Conservation (phyloP, 2,888 invertebrate genomes). For the Siphonodentalium dalli region DNA sequence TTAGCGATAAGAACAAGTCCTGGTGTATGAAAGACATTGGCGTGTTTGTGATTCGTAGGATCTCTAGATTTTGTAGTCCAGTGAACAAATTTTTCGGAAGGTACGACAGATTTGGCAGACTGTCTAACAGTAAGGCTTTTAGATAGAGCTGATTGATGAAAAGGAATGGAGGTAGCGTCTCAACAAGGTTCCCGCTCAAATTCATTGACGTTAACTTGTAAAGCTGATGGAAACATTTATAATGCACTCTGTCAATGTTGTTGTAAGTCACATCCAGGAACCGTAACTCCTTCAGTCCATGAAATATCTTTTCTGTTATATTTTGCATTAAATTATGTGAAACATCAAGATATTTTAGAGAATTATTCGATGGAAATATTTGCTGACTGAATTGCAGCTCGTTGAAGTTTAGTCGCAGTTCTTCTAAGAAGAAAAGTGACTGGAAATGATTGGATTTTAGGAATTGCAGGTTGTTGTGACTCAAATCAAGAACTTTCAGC, state of each 20-base stretch:
- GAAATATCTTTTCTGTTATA: too few species aligned
- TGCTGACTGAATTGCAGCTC: too few species aligned
- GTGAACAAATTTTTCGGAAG: constrained; percentile 19
- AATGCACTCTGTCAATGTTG: constrained; percentile 74
- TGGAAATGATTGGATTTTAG: not conserved
- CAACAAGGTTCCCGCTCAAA: too few species aligned
- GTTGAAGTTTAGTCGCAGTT: too few species aligned
- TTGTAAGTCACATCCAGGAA: constrained; percentile 72
- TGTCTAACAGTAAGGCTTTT: constrained; percentile 14
- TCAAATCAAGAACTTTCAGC: constrained; percentile 24
- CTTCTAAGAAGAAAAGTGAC: too few species aligned
- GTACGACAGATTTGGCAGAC: constrained; percentile 8
- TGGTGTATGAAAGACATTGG: constrained; percentile 41
- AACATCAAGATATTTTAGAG: too few species aligned
- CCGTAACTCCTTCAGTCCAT: constrained; percentile 3
- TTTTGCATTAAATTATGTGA: too few species aligned
- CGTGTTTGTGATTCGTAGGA: constrained; percentile 17
- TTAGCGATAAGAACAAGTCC: constrained; percentile 35
- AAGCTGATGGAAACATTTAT: too few species aligned
- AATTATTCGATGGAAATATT: too few species aligned
- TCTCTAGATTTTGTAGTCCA: constrained; percentile 12
- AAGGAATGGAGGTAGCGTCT: too few species aligned
- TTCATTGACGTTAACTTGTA: too few species aligned
- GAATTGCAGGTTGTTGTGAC: constrained; percentile 21
- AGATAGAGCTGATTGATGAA: too few species aligned